phyloP scores from a whole-genome alignment of 1,140 invertebrate species.

The Anagrus nilaparvatae region DNA sequence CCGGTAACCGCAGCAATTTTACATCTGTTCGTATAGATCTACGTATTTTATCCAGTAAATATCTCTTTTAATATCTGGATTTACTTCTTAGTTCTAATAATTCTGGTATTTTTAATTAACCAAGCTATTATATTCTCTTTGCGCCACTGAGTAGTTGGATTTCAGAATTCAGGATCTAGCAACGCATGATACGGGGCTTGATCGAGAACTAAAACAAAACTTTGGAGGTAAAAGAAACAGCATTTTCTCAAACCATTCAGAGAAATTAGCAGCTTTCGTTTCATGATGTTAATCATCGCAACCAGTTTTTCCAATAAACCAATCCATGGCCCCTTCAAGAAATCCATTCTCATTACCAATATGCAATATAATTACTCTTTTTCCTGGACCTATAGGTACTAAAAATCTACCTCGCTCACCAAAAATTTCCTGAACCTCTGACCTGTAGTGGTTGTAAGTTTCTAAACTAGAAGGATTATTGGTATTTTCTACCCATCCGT shows the following conservation, averaged over 20 bases:
- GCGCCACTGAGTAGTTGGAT: conserved; percentile 4
- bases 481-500: conserved; percentile 5
- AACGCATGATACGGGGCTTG: conserved; percentile 10
- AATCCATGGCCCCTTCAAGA: not conserved
- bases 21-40: not conserved
- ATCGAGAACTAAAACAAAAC: conserved; percentile 19
- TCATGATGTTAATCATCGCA: not conserved
- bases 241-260: conserved; percentile 12
- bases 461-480: no score
- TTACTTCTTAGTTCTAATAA: not conserved
- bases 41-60: conserved; percentile 3
- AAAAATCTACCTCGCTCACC: not conserved
- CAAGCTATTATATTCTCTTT: not conserved
- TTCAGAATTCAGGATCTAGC: conserved; percentile 8
- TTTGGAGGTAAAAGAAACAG: conserved; percentile 18
- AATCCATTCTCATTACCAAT: no score
- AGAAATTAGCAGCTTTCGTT: conserved; percentile 7
- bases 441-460: conserved; percentile 1
- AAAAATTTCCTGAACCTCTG: not conserved
- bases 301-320: conserved; percentile 2
- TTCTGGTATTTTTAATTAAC: not conserved
- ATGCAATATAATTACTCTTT: conserved; percentile 12
- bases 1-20: conserved; percentile 23
- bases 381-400: conserved; percentile 3
- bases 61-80: not conserved